Evolutionary conservation across 2,797 vertebrate species (phyloP), one percentile per base, ranked within the genome.

Genomic region (Nannoperca australis): DNA sequence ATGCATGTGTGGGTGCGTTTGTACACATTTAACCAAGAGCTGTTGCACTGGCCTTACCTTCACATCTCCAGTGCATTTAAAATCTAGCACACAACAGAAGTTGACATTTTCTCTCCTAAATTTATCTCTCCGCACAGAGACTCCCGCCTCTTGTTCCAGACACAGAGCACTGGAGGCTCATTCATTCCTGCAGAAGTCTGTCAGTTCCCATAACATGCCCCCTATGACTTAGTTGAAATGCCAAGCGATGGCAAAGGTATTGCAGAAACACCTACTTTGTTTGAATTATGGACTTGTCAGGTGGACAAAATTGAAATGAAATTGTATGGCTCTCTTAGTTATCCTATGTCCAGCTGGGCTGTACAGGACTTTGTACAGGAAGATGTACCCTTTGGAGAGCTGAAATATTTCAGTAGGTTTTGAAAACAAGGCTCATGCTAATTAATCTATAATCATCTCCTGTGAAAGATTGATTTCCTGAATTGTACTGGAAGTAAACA

Each of bases 61-160:
- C 78, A 73, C 81, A 55, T 90, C 84, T 89, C 51, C 2, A 54
- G 66, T 87, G 88, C 63, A 78, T 89, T 87, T 89, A 66, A 81
- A 86, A 90, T 85, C 73, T 38, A 74, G 79, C 81, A 66, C 80
- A 88, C 78, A 86, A 90, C 83, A 89, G 79, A 89, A 89, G 88
- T 82, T 94, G 94, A 94, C 93, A 94, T 94, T 93, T 93, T 88
- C 80, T 70, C 66, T 78, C 72, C 85, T 89, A 93, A 92, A 87
- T 93, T 87, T 92, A 93, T 91, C 87, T 82, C 87, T 59, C 60
- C 55, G 68, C 69, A 40, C 84, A 45, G 76, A 84, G 67, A 82
- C 72, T 80, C 50, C 42, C 38, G 67, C 85, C 73, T 87, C 77
- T 70, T 85, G 80, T 79, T 84, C 58, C 65, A 81, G 74, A 83